These are phyloP conservation scores for Galeopsomyia nigrocyanea DNA, from an alignment of 2,888 invertebrate genomes.

Conservation along the genomic window DNA sequence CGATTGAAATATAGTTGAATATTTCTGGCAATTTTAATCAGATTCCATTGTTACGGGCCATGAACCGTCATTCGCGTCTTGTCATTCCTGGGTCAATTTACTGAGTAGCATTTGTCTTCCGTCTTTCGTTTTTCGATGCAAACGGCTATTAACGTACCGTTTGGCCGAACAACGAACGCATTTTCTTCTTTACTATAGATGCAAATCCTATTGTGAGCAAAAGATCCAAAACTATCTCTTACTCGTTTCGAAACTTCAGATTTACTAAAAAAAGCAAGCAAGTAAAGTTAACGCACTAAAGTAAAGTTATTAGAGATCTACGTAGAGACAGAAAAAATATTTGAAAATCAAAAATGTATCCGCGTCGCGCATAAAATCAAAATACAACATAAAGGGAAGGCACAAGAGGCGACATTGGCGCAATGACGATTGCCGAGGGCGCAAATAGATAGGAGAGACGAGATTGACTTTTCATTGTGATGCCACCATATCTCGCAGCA, in stretches of 20 bases:
- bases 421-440: conserved; percentile 44
- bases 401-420: conserved; percentile 41
- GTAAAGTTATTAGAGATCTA: too few species aligned
- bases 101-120: conserved; percentile 49
- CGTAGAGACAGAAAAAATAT: too few species aligned
- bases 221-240: conserved; percentile 37
- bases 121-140: conserved; percentile 39
- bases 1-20: conserved; percentile 23
- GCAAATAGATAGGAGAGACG: conserved; percentile 60
- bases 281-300: conserved; percentile 23
- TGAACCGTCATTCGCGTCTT: conserved; percentile 48
- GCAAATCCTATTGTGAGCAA: conserved; percentile 41
- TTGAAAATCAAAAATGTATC: too few species aligned
- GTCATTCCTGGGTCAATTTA: conserved; percentile 55
- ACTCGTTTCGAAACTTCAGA: conserved; percentile 36
- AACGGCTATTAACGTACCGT: conserved; percentile 11
- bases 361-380: too few species aligned
- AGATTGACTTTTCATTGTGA: conserved; percentile 73
- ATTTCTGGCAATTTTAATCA: conserved; percentile 20
- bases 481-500: conserved; percentile 85
- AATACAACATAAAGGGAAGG: conserved; percentile 14
- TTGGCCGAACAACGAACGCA: conserved; percentile 27
- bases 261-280: conserved; percentile 32
- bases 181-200: conserved; percentile 42
- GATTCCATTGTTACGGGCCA: conserved; percentile 41